A percentile compares a stretch with the other conserved stretches of the same genome.
Evolutionary conservation across 2,113 vertebrate species (phyloP).

Genomic region (Passer domesticus): DNA sequence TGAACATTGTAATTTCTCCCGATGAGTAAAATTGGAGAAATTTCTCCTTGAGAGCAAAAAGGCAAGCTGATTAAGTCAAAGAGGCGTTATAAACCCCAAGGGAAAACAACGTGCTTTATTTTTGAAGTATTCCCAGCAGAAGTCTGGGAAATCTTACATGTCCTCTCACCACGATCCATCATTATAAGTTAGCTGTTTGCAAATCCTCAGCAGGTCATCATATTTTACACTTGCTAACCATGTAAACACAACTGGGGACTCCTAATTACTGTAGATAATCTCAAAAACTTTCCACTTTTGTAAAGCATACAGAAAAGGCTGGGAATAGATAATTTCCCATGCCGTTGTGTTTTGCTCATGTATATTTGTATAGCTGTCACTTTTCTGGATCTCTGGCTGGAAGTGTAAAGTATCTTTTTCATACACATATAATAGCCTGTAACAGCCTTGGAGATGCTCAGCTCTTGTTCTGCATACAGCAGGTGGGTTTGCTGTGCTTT

Average conservation of each 20-base stretch:
- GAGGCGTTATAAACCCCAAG: conserved; percentile 66
- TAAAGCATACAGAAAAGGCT: conserved; percentile 49
- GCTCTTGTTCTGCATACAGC: conserved; percentile 44
- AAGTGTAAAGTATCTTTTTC: conserved; percentile 41
- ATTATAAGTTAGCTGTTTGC: conserved; percentile 70
- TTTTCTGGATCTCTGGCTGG: conserved; percentile 49
- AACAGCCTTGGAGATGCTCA: conserved; percentile 51
- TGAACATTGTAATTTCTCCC: conserved; percentile 36
- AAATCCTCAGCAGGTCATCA: conserved; percentile 70
- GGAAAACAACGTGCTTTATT: conserved; percentile 63
- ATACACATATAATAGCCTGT: not conserved
- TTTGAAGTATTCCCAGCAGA: conserved; percentile 73
- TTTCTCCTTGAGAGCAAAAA: conserved; percentile 68
- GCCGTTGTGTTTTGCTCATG: not conserved
- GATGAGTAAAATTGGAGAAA: conserved; percentile 62
- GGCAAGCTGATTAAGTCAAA: conserved; percentile 75
- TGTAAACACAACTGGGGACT: conserved; percentile 69
- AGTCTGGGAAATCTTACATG: conserved; percentile 62
- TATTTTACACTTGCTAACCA: conserved; percentile 72
- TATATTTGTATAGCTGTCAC: conserved; percentile 45
- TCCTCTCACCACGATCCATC: conserved; percentile 64
- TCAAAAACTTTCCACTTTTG: conserved; percentile 57
- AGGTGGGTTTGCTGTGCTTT: conserved; percentile 66
- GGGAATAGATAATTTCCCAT: conserved; percentile 25
- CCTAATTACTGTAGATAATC: conserved; percentile 70